These are phyloP conservation scores for Heliconius charithonia DNA, from an alignment of 2,888 invertebrate species.

Conservation along the genomic window DNA sequence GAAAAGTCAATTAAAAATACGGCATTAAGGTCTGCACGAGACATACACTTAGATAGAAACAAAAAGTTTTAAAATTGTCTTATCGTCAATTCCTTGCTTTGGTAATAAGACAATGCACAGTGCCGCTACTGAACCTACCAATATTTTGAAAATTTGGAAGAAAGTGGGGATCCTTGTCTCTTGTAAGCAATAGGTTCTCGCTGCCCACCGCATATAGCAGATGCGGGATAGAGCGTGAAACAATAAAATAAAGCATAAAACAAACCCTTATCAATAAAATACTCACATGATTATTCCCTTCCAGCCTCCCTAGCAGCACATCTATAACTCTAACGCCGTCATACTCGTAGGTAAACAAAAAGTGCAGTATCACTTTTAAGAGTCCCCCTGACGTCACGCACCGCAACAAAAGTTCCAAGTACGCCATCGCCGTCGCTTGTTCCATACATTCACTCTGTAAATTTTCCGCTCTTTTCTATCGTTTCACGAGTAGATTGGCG, in stretches of 20 bases:
- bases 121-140: not conserved
- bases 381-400: constrained; percentile 94
- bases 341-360: constrained; percentile 91
- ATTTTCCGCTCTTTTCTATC: constrained; percentile 75
- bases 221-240: not conserved
- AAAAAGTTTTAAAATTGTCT: too few relatives aligned
- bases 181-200: constrained; percentile 58
- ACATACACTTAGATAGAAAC: too few relatives aligned
- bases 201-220: not conserved
- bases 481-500: constrained; percentile 51
- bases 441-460: constrained; percentile 94
- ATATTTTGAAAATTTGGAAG: not conserved
- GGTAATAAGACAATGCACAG: not conserved
- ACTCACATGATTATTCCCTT: constrained; percentile 50
- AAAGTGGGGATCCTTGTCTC: constrained; percentile 86
- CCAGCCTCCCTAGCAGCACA: constrained; percentile 86
- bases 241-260: too few relatives aligned
- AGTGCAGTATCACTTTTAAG: constrained; percentile 91
- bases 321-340: constrained; percentile 93
- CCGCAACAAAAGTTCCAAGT: constrained; percentile 94
- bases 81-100: not conserved
- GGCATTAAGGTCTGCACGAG: too few relatives aligned
- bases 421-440: constrained; percentile 95
- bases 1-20: too few relatives aligned
- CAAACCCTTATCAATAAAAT: not conserved